Conservation (phyloP, 2,888 invertebrate species). For the Agrotis ipsilon region DNA sequence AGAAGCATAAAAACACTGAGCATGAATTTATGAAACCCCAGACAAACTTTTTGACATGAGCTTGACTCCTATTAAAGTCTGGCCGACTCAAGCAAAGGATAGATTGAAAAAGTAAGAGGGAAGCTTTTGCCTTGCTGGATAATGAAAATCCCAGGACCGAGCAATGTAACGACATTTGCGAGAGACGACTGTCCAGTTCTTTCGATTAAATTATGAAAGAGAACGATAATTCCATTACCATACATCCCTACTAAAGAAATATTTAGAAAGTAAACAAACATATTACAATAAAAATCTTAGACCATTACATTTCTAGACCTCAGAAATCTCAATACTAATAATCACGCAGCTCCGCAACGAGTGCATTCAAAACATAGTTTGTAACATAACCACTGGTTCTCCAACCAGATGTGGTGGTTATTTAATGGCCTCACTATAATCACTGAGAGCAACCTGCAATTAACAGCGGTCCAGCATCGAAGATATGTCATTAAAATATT, state of each 20-base stretch:
- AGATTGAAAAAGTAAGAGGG: too few species aligned
- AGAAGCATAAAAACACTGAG: neutral
- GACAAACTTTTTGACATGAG: too few species aligned
- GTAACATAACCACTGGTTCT: slow-evolving; percentile 47
- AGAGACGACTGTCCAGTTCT: too few species aligned
- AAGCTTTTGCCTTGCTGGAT: too few species aligned
- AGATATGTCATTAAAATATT: slow-evolving; percentile 58
- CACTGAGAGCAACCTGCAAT: slow-evolving; percentile 48
- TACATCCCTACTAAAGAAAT: neutral
- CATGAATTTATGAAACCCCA: neutral
- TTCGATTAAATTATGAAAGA: neutral
- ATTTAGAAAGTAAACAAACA: slow-evolving; percentile 30
- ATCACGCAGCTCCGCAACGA: slow-evolving; percentile 29
- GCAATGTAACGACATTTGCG: neutral
- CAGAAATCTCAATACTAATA: slow-evolving; percentile 20
- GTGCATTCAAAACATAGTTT: slow-evolving; percentile 39
- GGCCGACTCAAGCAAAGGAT: too few species aligned
- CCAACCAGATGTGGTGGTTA: slow-evolving; percentile 29
- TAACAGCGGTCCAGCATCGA: slow-evolving; percentile 38
- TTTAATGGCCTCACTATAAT: slow-evolving; percentile 53
- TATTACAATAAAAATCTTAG: slow-evolving; percentile 11
- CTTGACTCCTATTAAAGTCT: neutral
- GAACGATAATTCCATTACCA: neutral
- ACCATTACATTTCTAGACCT: slow-evolving; percentile 14
- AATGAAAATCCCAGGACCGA: too few species aligned